A percentile compares a stretch with the other conserved stretches of the same genome.
Evolutionary conservation across 2,888 invertebrate species (phyloP).

Genomic region (Yponomeuta malinellus): DNA sequence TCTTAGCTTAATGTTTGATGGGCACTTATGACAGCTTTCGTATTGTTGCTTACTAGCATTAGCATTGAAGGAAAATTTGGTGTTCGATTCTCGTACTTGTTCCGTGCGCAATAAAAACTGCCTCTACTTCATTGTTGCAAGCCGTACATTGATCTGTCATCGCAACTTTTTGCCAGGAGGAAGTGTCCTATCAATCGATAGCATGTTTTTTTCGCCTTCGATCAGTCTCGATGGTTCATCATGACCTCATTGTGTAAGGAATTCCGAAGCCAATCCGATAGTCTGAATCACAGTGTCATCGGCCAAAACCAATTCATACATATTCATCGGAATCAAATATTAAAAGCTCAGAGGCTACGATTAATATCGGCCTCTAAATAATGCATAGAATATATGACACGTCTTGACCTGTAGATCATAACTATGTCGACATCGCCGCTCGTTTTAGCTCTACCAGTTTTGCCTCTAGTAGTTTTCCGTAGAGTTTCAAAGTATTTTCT

Average conservation of each 20-base stretch:
- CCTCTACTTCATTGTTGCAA: neutral
- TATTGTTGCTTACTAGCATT: neutral
- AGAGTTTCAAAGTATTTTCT: neutral
- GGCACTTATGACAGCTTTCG: neutral
- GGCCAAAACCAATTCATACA: slow-evolving; percentile 10
- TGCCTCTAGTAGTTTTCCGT: neutral
- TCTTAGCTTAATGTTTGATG: neutral
- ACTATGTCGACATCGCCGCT: slow-evolving; percentile 1
- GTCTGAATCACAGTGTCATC: slow-evolving; percentile 9
- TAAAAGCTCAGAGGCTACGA: slow-evolving; percentile 1
- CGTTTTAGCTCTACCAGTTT: neutral
- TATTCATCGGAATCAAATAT: slow-evolving; percentile 7
- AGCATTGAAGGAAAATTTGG: neutral
- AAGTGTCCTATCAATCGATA: neutral
- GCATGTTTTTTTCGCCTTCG: neutral
- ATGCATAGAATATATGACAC: neutral
- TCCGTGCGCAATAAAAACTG: neutral
- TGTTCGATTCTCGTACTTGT: neutral
- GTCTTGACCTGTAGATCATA: slow-evolving; percentile 2
- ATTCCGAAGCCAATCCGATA: neutral
- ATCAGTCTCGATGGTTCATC: neutral
- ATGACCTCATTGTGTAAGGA: slow-evolving; percentile 12
- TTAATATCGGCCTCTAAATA: slow-evolving; percentile 6
- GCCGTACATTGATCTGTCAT: neutral
- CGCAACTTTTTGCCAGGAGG: slow-evolving; percentile 1